Evolutionary conservation across 2,797 vertebrate genomes (phyloP), one percentile per base, ranked within the genome.

Genomic region (Rhynchotus rufescens): DNA sequence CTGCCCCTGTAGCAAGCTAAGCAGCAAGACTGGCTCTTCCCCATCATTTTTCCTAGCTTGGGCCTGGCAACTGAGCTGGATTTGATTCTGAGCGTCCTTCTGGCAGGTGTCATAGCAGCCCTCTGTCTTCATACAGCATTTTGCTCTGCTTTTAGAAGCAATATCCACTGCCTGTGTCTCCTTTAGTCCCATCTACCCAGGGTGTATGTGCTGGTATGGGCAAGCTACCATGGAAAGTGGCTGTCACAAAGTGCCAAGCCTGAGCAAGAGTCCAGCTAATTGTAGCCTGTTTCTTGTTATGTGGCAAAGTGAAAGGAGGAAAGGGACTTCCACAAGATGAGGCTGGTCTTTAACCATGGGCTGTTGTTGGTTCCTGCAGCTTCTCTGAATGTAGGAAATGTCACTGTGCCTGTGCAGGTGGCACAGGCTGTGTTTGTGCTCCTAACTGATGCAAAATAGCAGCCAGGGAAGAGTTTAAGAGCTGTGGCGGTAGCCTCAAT

Each of bases 261-360:
- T 82, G 22, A 38, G 19, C 9, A 5, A 0, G 59, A 22, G 54
- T 47, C 26, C 72, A 60, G 38, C 76, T 75, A 56, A 67, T 16
- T 14, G 14, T 49, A 64, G 3, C 2, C 5, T 7, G 25, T 56
- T 21, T 67, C 15, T 49, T 61, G 1, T 67, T 72, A 51, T 0
- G 14, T 32, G 8, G 34, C n/a, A 74, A 32, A 19, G 15, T 6
- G 28, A 51, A 45, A 52, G 32, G 34, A 67, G 69, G 30, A 66
- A 69, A 81, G 19, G 15, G 14, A 45, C 49, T 42, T 78, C 6
- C 22, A 38, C 32, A 23, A 65, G 51, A 73, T 21, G 8, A 80
- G 25, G 40, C 14, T 56, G 8, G 28, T 44, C 25, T 28, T n/a
- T 32, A 60, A 10, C 21, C 32, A 22, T 67, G 0, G 0, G 19